phyloP scores from a whole-genome alignment of 2,113 vertebrate species.

The Uropsilus gracilis region DNA sequence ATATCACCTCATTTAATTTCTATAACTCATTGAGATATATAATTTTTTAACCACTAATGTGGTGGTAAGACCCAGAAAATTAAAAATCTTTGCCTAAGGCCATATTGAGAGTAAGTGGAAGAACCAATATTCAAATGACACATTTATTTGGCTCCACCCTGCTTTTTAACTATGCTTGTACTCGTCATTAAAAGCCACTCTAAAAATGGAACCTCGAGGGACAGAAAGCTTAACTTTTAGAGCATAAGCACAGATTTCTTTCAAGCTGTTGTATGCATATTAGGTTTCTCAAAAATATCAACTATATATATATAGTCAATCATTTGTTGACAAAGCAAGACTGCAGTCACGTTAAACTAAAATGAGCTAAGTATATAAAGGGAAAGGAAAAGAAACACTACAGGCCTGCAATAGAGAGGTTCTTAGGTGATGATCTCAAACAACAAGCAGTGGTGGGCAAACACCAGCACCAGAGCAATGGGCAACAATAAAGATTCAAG shows the following conservation, averaged over 20 bases:
- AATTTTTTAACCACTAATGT: neutral
- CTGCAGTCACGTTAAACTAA: neutral
- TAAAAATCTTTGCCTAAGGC: neutral
- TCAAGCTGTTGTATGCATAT: neutral
- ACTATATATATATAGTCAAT: neutral
- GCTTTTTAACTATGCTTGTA: neutral
- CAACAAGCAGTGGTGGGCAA: neutral
- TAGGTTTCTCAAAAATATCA: neutral
- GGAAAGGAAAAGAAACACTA: neutral
- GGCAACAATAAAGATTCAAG: neutral
- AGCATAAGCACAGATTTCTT: neutral
- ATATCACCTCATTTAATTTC: conserved; percentile 44
- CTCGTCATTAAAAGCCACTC: neutral
- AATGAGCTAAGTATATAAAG: neutral
- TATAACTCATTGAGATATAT: neutral
- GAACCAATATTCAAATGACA: conserved; percentile 21
- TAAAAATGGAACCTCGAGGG: neutral
- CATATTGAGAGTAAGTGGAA: neutral
- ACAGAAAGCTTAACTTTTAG: neutral
- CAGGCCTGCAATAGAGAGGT: neutral
- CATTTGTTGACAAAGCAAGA: neutral
- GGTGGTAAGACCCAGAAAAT: neutral
- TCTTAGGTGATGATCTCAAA: neutral
- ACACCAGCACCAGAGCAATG: neutral
- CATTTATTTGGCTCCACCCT: neutral